Evolutionary conservation across 2,888 invertebrate species (phyloP), one percentile per base, ranked within the genome.

Genomic region (Tetranychus truncatus): DNA sequence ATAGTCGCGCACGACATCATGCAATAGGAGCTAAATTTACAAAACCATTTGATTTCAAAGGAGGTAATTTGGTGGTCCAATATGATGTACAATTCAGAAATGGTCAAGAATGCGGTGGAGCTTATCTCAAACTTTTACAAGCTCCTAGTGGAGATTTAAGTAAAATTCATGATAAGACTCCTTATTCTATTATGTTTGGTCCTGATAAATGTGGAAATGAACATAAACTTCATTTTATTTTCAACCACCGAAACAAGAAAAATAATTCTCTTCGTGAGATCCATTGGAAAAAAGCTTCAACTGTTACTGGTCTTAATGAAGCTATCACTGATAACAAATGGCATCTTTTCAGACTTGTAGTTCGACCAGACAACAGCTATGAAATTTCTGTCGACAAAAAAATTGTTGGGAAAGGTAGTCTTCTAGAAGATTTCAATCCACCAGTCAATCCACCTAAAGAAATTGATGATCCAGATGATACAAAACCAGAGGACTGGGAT

Each of bases 141-240:
- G 71, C 75, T 4, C 77, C 78, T 9, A 87, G 88, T 81, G 85
- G 95, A 81, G 83, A 80, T 75, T 81, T 85, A 82, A 88, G 87
- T 78, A 86, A 88, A 81, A 95, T 97, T 84, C 87, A 91, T 83
- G 97, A 99, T 84, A 95, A 94, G 84, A 95, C 96, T 0, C 90
- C 95, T 0, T 99, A 97, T 85, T 92, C 95, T 2, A 93, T 99
- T 81, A 99, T 99, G 99, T 99, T 99, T 85, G 99, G 99, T 0
- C 97, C 97, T 9, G 99, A 99, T 86, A 99, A 96, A 84, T 99
- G 99, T 84, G 97, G 97, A 78, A 91, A 91, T 81, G 93, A 94
- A 83, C 89, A 91, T 81, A 96, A 96, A 86, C 81, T 89, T 11
- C 89, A 89, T 80, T 89, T 89, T 80, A 99, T 99, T 83, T 94